Evolutionary conservation across 2,797 vertebrate species (phyloP).

Genomic region (Lacerta agilis): DNA sequence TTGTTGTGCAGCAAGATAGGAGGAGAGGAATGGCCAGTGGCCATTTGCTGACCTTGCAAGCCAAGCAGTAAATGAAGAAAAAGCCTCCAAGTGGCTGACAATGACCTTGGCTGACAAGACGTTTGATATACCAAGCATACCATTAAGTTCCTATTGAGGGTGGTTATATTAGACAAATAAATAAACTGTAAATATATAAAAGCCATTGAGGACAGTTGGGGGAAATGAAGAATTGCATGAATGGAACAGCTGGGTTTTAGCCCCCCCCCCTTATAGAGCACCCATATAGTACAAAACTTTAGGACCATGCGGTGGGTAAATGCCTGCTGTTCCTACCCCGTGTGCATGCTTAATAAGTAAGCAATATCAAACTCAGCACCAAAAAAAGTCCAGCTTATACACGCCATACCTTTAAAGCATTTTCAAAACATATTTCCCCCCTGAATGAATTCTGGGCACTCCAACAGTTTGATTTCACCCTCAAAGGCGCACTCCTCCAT

Average conservation of each 20-base stretch:
- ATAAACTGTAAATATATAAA: no score
- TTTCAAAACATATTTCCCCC: no score
- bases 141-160: neutral
- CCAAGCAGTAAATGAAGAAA: neutral
- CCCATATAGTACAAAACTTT: neutral
- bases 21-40: neutral
- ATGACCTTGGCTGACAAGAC: neutral
- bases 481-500: no score
- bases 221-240: neutral
- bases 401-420: no score
- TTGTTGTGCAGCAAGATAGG: neutral
- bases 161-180: neutral
- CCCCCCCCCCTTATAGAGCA: neutral
- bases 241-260: neutral
- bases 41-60: neutral
- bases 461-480: no score
- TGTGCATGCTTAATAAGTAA: neutral
- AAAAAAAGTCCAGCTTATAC: neutral
- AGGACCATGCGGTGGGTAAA: neutral
- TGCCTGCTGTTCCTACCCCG: neutral
- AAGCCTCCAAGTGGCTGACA: neutral
- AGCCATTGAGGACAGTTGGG: neutral
- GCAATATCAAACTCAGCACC: neutral
- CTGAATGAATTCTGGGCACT: no score
- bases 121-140: neutral